phyloP scores from a whole-genome alignment of 2,113 vertebrate species.

The Anolis carolinensis region DNA sequence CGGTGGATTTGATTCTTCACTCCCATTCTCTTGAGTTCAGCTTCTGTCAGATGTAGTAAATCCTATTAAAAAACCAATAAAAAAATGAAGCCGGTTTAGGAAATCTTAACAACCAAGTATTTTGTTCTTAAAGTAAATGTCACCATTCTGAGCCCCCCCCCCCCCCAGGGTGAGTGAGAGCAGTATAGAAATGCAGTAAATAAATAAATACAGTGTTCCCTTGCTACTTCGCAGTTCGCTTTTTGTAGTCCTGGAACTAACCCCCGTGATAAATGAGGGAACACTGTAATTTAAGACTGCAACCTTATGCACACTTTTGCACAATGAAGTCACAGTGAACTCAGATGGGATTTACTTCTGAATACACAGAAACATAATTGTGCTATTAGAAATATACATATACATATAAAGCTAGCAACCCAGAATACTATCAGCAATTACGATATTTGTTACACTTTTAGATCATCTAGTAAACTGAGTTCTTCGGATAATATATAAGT shows the following conservation, averaged over 20 bases:
- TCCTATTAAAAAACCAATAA: constrained; percentile 70
- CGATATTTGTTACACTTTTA: neutral
- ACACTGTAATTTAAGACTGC: neutral
- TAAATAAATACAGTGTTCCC: too few species aligned
- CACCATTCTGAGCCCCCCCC: too few species aligned
- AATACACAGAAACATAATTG: neutral
- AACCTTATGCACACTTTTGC: neutral
- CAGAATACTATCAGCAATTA: neutral
- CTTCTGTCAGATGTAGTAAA: constrained; percentile 76
- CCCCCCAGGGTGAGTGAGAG: too few species aligned
- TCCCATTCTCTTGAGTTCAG: constrained; percentile 76
- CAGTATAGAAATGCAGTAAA: too few species aligned
- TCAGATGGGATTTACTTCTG: neutral
- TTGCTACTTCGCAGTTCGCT: too few species aligned
- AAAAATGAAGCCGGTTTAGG: constrained; percentile 23
- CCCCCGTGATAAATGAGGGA: too few species aligned
- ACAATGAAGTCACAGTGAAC: neutral
- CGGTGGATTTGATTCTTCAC: constrained; percentile 77
- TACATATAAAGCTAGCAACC: neutral
- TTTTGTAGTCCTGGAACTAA: too few species aligned
- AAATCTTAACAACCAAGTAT: constrained; percentile 5
- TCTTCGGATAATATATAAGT: neutral
- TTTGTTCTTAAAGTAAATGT: neutral
- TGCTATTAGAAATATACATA: neutral
- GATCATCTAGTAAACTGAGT: neutral